Percentiles rank a stretch among this genome's conserved stretches.
Evolutionary conservation across 2,113 vertebrate genomes (phyloP).

Genomic region (Microtus oregoni): DNA sequence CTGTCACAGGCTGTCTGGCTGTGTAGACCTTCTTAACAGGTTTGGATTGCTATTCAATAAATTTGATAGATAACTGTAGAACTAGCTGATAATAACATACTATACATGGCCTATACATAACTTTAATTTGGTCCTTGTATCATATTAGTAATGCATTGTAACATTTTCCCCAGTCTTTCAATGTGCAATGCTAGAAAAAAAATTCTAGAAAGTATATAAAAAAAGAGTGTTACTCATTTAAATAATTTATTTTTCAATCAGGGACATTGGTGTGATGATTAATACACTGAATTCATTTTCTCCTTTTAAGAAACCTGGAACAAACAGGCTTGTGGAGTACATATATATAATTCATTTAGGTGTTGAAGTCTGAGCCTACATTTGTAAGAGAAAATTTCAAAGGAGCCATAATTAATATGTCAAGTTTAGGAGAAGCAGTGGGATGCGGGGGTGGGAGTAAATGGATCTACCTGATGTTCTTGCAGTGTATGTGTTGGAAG

Average conservation of each 20-base stretch:
- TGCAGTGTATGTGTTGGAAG: conserved; percentile 51
- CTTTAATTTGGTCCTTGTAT: conserved; percentile 34
- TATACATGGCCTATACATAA: neutral
- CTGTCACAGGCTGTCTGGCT: neutral
- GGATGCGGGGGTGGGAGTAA: conserved; percentile 70
- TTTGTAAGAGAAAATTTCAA: conserved; percentile 80
- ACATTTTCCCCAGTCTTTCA: conserved; percentile 27
- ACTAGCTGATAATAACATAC: neutral
- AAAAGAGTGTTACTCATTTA: conserved; percentile 68
- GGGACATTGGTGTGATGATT: conserved; percentile 74
- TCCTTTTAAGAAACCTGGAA: conserved; percentile 79
- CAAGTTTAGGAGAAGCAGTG: conserved; percentile 70
- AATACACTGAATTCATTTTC: conserved; percentile 79
- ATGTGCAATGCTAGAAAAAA: conserved; percentile 35
- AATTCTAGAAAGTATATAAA: conserved; percentile 68
- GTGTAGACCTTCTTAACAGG: neutral
- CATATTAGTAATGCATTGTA: neutral
- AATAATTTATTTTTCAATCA: conserved; percentile 83
- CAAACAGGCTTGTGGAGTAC: conserved; percentile 69
- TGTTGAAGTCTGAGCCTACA: conserved; percentile 80
- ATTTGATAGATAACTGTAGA: conserved; percentile 18
- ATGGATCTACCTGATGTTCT: conserved; percentile 79
- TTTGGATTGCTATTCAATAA: neutral
- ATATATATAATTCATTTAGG: conserved; percentile 78
- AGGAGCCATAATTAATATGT: conserved; percentile 79